These are phyloP conservation scores for Netelia fuscicornis DNA, from an alignment of 2,888 invertebrate species.

Conservation along the genomic window DNA sequence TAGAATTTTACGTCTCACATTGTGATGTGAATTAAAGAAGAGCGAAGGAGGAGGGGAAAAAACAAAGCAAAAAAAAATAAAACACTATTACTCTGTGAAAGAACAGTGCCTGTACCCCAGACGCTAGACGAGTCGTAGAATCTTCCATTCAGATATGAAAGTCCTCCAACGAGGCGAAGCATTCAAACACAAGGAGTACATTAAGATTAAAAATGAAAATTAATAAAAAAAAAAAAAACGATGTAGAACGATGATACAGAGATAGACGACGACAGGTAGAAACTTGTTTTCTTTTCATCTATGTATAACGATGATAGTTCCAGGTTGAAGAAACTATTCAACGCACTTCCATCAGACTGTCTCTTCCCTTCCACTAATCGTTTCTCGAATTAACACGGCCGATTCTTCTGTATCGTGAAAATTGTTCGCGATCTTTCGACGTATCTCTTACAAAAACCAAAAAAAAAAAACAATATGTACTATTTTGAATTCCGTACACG, in stretches of 20 bases:
- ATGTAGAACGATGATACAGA: conserved; percentile 29
- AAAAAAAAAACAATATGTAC: background rate
- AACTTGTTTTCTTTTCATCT: conserved; percentile 39
- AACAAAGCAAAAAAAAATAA: conserved; percentile 63
- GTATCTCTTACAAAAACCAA: conserved; percentile 17
- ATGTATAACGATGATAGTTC: conserved; percentile 36
- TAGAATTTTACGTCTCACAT: conserved; percentile 13
- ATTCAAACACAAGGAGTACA: conserved; percentile 49
- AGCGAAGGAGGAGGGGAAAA: conserved; percentile 14
- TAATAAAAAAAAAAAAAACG: conserved; percentile 19
- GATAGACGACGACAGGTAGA: conserved; percentile 19
- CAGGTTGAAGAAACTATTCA: conserved; percentile 41
- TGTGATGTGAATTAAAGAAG: conserved; percentile 4
- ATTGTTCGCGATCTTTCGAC: conserved; percentile 36
- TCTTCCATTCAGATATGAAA: conserved; percentile 62
- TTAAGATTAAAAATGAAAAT: conserved; percentile 36
- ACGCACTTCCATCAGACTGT: conserved; percentile 60
- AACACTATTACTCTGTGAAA: conserved; percentile 78
- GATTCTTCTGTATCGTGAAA: conserved; percentile 14
- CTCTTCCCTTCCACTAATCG: conserved; percentile 54
- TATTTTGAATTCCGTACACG: conserved; percentile 23
- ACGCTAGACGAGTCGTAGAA: conserved; percentile 77
- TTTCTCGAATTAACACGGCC: conserved; percentile 26
- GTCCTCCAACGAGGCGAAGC: conserved; percentile 35
- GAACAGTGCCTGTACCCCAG: conserved; percentile 83